These are phyloP conservation scores for Acanthis flammea DNA, from an alignment of 2,797 vertebrate species.

Conservation along the genomic window DNA sequence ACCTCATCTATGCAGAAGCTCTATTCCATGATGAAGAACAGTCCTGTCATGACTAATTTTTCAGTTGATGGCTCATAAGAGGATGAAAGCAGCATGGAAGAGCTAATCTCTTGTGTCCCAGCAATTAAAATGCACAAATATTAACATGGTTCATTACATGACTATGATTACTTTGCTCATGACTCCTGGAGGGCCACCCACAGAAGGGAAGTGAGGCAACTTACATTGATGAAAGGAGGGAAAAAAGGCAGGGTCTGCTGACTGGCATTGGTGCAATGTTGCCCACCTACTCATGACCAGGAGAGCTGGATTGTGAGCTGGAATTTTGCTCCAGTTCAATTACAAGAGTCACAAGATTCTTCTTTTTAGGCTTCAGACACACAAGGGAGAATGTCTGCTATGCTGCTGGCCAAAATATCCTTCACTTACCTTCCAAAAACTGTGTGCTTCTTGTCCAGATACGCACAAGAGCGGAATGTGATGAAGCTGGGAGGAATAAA, in stretches of 20 bases:
- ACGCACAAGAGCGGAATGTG: constrained; percentile 92
- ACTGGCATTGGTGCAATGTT: background rate
- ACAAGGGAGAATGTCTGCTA: background rate
- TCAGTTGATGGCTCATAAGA: background rate
- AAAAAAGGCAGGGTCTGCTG: background rate
- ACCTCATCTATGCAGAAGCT: background rate
- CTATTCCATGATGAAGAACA: background rate
- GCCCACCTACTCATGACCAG: background rate
- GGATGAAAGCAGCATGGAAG: background rate
- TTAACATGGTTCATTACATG: background rate
- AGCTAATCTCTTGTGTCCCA: background rate
- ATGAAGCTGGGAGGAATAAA: constrained; percentile 83
- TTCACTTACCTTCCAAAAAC: constrained; percentile 90
- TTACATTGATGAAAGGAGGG: background rate
- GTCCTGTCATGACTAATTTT: background rate
- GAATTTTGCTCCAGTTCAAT: background rate
- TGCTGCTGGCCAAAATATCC: background rate
- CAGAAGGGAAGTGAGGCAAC: background rate
- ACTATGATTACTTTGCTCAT: background rate
- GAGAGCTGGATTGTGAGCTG: background rate
- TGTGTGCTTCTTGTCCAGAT: constrained; percentile 94
- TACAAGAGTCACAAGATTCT: background rate
- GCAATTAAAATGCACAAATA: constrained; percentile 22
- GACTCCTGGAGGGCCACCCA: background rate
- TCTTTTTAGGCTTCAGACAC: background rate